Conservation (phyloP, 2,113 vertebrate genomes). For the Eulemur rufifrons region DNA sequence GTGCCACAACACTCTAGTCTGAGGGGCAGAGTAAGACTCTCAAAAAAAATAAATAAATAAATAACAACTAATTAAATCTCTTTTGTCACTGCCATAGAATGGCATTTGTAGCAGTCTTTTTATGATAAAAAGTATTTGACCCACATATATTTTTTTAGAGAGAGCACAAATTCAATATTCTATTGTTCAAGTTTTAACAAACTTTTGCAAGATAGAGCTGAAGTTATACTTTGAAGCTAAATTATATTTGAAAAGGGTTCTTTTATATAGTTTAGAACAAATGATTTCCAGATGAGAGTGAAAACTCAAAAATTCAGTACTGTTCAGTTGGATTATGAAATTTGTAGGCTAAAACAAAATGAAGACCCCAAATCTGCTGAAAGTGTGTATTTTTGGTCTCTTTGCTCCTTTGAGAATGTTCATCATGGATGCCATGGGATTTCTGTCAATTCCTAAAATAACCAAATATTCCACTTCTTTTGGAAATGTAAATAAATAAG, state of each 20-base stretch:
- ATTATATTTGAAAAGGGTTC: slow-evolving; percentile 54
- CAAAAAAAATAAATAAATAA: background rate
- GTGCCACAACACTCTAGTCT: no score
- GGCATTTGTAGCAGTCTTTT: background rate
- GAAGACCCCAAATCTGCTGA: slow-evolving; percentile 38
- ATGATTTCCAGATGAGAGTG: slow-evolving; percentile 65
- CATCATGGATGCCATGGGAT: background rate
- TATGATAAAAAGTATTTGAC: background rate
- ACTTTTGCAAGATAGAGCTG: background rate
- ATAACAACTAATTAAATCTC: background rate
- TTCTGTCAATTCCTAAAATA: slow-evolving; percentile 43
- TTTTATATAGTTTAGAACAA: slow-evolving; percentile 52
- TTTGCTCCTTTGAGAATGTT: slow-evolving; percentile 1
- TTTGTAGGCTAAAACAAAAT: slow-evolving; percentile 1
- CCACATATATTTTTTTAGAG: background rate
- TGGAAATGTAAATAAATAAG: slow-evolving; percentile 1
- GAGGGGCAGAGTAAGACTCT: no score
- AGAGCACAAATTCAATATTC: background rate
- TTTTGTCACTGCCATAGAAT: background rate
- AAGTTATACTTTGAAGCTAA: slow-evolving; percentile 38
- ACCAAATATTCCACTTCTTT: slow-evolving; percentile 3
- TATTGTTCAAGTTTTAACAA: background rate
- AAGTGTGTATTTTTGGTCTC: background rate
- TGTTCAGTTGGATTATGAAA: slow-evolving; percentile 1
- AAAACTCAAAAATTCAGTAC: slow-evolving; percentile 51